These are phyloP conservation scores for Achlya flavicornis DNA, from an alignment of 2,888 invertebrate species.

Conservation along the genomic window DNA sequence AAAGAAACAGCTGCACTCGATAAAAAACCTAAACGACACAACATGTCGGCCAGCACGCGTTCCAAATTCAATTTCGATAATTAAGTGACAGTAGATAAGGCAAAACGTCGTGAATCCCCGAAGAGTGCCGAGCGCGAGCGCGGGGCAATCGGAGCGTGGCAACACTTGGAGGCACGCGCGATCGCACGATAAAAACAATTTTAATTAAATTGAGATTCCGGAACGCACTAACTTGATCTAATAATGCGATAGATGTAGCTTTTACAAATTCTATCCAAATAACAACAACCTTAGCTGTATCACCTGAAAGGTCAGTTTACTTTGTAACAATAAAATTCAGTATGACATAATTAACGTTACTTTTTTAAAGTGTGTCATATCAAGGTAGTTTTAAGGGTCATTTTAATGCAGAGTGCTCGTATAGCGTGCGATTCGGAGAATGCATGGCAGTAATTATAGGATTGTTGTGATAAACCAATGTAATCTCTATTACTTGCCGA, in stretches of 20 bases:
- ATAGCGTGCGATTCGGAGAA: slow-evolving; percentile 62
- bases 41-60: slow-evolving; percentile 30
- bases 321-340: slow-evolving; percentile 19
- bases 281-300: slow-evolving; percentile 26
- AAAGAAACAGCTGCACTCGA: slow-evolving; percentile 40
- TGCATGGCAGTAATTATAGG: slow-evolving; percentile 69
- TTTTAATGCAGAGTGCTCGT: slow-evolving; percentile 40
- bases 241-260: slow-evolving; percentile 46
- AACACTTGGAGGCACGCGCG: slow-evolving; percentile 70
- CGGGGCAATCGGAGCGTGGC: slow-evolving; percentile 67
- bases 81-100: slow-evolving; percentile 74
- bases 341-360: slow-evolving; percentile 37
- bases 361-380: slow-evolving; percentile 36
- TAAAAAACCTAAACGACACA: slow-evolving; percentile 32
- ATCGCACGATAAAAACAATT: slow-evolving; percentile 70
- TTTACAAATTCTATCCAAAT: slow-evolving; percentile 15
- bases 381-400: slow-evolving; percentile 39
- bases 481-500: slow-evolving; percentile 75
- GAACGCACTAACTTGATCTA: slow-evolving; percentile 53
- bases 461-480: slow-evolving; percentile 70
- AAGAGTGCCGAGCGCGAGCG: slow-evolving; percentile 29
- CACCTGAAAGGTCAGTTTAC: slow-evolving; percentile 27
- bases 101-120: slow-evolving; percentile 52
- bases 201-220: slow-evolving; percentile 82
- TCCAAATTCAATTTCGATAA: slow-evolving; percentile 72